These are phyloP conservation scores for Temnothorax ravouxi DNA, from an alignment of 2,888 invertebrate genomes.

Conservation along the genomic window DNA sequence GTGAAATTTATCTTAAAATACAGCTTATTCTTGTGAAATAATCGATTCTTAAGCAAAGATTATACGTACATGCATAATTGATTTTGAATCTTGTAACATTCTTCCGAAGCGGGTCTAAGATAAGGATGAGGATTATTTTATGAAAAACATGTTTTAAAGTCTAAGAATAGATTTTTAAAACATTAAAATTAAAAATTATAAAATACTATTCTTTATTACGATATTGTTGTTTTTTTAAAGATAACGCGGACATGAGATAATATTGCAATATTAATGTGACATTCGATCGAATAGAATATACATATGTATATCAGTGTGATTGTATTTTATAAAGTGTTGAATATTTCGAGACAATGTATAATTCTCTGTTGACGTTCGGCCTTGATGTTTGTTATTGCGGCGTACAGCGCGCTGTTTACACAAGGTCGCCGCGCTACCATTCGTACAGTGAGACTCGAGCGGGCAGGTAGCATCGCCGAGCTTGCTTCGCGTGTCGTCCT, in stretches of 20 bases:
- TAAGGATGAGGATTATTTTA: neutral
- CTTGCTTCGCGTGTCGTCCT: neutral
- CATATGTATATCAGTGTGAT: neutral
- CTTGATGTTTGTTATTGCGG: neutral
- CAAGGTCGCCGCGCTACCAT: neutral
- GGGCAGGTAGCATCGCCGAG: neutral
- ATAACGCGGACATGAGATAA: neutral
- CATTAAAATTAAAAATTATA: neutral
- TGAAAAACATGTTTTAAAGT: neutral
- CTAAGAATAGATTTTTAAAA: neutral
- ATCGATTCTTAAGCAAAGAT: neutral
- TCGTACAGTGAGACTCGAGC: neutral
- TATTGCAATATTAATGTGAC: neutral
- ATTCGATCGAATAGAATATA: neutral
- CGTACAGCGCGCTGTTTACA: neutral
- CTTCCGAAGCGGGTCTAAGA: neutral
- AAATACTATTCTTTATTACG: slow-evolving; percentile 10
- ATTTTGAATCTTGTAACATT: neutral
- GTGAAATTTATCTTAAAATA: neutral
- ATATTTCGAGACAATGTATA: neutral
- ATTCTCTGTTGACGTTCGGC: neutral
- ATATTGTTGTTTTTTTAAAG: neutral
- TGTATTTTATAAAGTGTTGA: neutral
- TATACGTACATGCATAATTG: no score
- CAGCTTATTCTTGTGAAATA: neutral